Evolutionary conservation across 2,888 invertebrate genomes (phyloP), one percentile per base, ranked within the genome.

Genomic region (Yponomeuta plumbellus): DNA sequence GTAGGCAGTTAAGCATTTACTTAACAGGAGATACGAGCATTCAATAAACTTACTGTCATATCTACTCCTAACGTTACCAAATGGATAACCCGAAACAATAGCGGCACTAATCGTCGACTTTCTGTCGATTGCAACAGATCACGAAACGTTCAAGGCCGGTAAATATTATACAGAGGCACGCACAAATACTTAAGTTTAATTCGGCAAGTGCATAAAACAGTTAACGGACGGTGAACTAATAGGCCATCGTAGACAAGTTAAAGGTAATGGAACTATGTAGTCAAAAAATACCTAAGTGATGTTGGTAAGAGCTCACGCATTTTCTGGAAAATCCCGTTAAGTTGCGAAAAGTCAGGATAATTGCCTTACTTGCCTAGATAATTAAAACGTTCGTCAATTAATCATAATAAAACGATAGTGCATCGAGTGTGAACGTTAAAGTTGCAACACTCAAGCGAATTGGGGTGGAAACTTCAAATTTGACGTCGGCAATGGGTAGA

Each of bases 391-490:
- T 13, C 44, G 11, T 44, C 44, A 44, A 44, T 44, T 52, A 17
- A 52, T 52, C 44, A 52, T 52, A 52, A 52, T 17, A 52, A 52
- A 17, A 13, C 44, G 44, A 17, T 17, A 52, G 44, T 17, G 44
- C 44, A 52, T 13, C 44, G 8, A 52, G 44, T 52, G 44, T 52
- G 44, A 52, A 52, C 44, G 17, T 52, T 52, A 2, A 52, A 13
- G 44, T 52, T 52, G 44, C 44, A 26, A 34, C 61, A 61, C 23
- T 79, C 74, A 72, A 78, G 83, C 76, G 81, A 85, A 87, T 80
- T 82, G 80, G 86, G 83, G 76, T 78, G 87, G 84, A 87, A 87
- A 86, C 82, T 81, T 58, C 74, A 75, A 76, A 78, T 75, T 76
- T 77, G 77, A 73, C 77, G 20, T 39, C 39, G 44, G 17, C 44